Evolutionary conservation across 2,797 vertebrate species (phyloP), one percentile per base, ranked within the genome.

Genomic region (Myotis myotis): DNA sequence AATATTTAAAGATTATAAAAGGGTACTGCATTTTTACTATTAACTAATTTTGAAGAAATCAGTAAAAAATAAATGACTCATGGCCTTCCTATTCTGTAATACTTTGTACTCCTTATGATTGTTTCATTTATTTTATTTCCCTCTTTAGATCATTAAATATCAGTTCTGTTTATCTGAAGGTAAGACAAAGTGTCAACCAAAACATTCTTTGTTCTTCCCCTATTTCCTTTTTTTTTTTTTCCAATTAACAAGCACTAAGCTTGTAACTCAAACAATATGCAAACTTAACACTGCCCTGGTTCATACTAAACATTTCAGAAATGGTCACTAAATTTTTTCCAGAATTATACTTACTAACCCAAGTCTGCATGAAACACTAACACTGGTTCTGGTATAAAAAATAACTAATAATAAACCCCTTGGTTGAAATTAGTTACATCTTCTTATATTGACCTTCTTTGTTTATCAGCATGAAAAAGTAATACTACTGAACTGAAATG

Each of bases 61-160:
- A 97, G 92, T 98, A 94, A 92, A 97, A 98, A 98, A 97, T 97
- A 5, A 98, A 96, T 98, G 98, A 98, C 98, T 98, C 98, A 85
- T 98, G 98, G 98, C 98, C 98, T 98, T 98, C 98, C 98, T 98
- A 97, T 98, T 98, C 98, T 98, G 97, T 97, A 97, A 98, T 98
- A 98, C 97, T 97, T 98, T 98, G 97, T 97, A 98, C 98, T 98
- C 98, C 98, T 98, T 97, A 98, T 98, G 98, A 98, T 98, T 98
- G 97, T 98, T 98, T 98, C 97, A 98, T 98, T 98, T 98, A 98
- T 98, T 98, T 98, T 98, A 98, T 98, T 98, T 98, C 98, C 98
- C 98, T 98, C 98, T 99, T 99, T 99, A 99, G 99, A 99, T 99
- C 99, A 99, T 99, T 99, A 99, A 99, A 99, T 99, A 98, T 99